Percentiles rank a stretch among this genome's conserved stretches.
These are phyloP conservation scores for Beris morrisii DNA, from an alignment of 2,888 invertebrate species.

Conservation along the genomic window DNA sequence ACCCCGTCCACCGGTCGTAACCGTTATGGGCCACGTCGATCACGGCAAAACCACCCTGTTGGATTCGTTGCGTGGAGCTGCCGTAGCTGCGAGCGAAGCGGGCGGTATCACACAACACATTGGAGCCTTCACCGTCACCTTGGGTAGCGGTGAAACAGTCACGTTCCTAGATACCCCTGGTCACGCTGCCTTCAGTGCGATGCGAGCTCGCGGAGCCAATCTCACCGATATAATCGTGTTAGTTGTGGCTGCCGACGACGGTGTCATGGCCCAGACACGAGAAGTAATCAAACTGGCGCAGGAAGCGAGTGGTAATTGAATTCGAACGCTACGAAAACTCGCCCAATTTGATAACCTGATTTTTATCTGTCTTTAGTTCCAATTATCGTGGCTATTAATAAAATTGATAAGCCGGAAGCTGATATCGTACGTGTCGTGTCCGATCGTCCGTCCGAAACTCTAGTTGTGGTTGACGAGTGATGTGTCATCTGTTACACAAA, in stretches of 20 bases:
- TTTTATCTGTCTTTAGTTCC: conserved; percentile 68
- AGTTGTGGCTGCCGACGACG: conserved; percentile 98
- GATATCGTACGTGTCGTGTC: conserved; percentile 71
- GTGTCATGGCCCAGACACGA: conserved; percentile 96
- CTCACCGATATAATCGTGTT: conserved; percentile 93
- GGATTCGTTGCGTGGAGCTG: conserved; percentile 82
- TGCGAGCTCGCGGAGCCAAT: conserved; percentile 92
- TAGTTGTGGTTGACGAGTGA: neutral
- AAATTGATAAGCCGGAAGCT: conserved; percentile 91
- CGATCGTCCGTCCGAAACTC: neutral
- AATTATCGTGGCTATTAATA: conserved; percentile 96
- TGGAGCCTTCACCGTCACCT: conserved; percentile 87
- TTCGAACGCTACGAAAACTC: neutral
- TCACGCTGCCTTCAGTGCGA: conserved; percentile 94
- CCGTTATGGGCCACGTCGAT: conserved; percentile 99
- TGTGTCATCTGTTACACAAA: neutral
- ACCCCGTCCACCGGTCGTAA: conserved; percentile 88
- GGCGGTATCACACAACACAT: conserved; percentile 99
- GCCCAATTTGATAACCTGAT: no score
- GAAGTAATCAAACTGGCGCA: conserved; percentile 88
- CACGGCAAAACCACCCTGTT: conserved; percentile 98
- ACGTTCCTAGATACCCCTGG: conserved; percentile 99
- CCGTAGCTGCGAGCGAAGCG: conserved; percentile 88
- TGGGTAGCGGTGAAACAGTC: conserved; percentile 72
- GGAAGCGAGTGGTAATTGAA: conserved; percentile 66